A percentile compares a stretch with the other conserved stretches of the same genome.
phyloP scores from a whole-genome alignment of 2,797 vertebrate genomes.

The Dryobates pubescens region DNA sequence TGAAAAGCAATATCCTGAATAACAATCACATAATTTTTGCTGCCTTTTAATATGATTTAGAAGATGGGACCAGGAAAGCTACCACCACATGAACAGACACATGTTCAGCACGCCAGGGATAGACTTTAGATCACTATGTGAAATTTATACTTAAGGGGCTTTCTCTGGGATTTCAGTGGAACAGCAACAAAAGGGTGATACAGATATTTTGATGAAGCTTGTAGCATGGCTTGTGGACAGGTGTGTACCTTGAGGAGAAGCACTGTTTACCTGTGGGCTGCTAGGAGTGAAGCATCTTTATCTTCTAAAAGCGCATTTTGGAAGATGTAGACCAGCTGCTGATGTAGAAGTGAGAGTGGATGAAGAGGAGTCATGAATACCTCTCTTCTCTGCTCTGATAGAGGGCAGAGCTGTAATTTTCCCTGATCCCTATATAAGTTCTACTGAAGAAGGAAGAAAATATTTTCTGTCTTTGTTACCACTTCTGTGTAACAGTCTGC shows the following conservation, averaged over 20 bases:
- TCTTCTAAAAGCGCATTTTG: background rate
- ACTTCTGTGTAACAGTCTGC: background rate
- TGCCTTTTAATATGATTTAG: background rate
- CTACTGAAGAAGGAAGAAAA: background rate
- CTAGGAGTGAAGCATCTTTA: background rate
- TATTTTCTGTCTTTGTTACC: background rate
- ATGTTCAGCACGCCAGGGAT: background rate
- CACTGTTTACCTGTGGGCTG: background rate
- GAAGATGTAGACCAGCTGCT: background rate
- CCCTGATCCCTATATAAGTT: background rate
- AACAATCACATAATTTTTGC: background rate
- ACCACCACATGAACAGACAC: background rate
- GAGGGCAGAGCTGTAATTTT: background rate
- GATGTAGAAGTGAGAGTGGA: background rate
- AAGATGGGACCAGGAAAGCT: background rate
- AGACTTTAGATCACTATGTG: background rate
- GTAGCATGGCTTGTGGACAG: background rate
- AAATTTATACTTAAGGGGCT: background rate
- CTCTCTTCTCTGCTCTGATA: background rate
- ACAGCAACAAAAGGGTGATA: background rate
- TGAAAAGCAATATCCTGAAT: conserved; percentile 9
- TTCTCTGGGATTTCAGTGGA: background rate
- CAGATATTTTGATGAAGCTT: background rate
- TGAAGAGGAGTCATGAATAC: background rate
- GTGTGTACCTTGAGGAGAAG: accelerated